Evolutionary conservation across 2,797 vertebrate genomes (phyloP).

Genomic region (Platyrinchus mystaceus): DNA sequence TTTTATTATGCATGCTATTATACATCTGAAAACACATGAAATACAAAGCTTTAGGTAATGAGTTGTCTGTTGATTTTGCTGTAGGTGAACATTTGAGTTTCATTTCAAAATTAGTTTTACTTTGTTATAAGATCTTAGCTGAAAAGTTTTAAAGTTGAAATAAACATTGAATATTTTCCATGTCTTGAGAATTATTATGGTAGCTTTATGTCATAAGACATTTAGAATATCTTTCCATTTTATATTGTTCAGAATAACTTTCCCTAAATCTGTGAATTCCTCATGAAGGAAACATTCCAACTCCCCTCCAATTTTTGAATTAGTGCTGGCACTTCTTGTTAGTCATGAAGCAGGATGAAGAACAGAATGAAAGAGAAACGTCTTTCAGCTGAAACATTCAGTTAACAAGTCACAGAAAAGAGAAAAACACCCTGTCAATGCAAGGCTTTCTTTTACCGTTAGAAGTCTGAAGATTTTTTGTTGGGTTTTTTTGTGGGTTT

Average conservation of each 20-base stretch:
- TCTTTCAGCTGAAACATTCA: not conserved
- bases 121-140: not conserved
- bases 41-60: not conserved
- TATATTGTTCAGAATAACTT: not conserved
- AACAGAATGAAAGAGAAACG: not conserved
- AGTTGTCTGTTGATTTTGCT: not conserved
- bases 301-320: not conserved
- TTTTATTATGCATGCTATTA: not conserved
- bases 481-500: no score
- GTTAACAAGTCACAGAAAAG: not conserved
- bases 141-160: not conserved
- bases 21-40: not conserved
- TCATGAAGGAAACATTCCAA: not conserved
- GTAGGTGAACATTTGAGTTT: not conserved
- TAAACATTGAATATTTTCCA: not conserved
- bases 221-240: not conserved
- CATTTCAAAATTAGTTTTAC: not conserved
- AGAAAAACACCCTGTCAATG: not conserved
- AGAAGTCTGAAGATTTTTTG: not conserved
- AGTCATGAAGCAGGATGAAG: not conserved
- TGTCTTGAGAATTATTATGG: not conserved
- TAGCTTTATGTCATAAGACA: not conserved
- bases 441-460: not conserved
- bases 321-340: not conserved
- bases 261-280: not conserved